phyloP scores from a whole-genome alignment of 2,888 invertebrate genomes.

The Archaeoteleia sp. region DNA sequence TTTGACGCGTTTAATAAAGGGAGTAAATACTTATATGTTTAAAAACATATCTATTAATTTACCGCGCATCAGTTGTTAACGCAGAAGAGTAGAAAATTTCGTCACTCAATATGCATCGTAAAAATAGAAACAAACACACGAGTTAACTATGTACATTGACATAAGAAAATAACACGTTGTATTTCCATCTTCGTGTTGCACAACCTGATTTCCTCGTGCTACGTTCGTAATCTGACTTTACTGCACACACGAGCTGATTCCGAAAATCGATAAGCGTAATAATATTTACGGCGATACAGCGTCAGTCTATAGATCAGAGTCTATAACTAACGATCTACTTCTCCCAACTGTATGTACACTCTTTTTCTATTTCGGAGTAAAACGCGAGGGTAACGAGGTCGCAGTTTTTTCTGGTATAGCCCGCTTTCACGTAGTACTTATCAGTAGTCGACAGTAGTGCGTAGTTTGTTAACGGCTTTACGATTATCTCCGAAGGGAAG shows the following conservation, averaged over 20 bases:
- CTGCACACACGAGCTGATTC: conserved; percentile 7
- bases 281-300: conserved; percentile 17
- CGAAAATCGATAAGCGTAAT: conserved; percentile 21
- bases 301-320: conserved; percentile 30
- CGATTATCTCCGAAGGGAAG: conserved; percentile 37
- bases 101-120: conserved; percentile 13
- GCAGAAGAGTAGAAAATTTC: conserved; percentile 1
- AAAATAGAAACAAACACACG: conserved; percentile 22
- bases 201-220: conserved; percentile 30
- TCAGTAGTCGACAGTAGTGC: conserved; percentile 54
- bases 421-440: conserved; percentile 55
- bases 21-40: no score
- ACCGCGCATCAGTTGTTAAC: conserved; percentile 9
- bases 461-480: conserved; percentile 53
- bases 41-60: no score
- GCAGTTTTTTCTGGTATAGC: conserved; percentile 64
- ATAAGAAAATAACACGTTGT: conserved; percentile 32
- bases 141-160: conserved; percentile 3
- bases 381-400: conserved; percentile 56
- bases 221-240: conserved; percentile 20
- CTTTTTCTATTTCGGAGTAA: conserved; percentile 5
- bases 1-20: no score
- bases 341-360: conserved; percentile 30
- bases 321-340: conserved; percentile 39
- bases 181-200: conserved; percentile 15